These are phyloP conservation scores for Calliphora vicina DNA, from an alignment of 1,140 invertebrate genomes.

Conservation along the genomic window DNA sequence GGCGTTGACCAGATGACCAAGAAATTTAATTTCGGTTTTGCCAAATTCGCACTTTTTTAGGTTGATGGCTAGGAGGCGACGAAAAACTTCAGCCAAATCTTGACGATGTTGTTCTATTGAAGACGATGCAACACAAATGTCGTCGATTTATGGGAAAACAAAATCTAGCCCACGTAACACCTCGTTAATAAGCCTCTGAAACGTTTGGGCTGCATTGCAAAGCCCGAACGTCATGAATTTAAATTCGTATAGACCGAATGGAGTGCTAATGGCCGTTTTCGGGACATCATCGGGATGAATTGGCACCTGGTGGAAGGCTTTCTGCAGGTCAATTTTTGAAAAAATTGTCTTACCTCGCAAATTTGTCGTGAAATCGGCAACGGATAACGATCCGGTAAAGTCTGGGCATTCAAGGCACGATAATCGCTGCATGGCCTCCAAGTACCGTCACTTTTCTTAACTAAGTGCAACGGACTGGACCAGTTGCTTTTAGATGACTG, in stretches of 20 bases:
- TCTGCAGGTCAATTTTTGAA: conserved; percentile 64
- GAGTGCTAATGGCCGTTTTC: conserved; percentile 60
- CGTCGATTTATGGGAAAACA: conserved; percentile 62
- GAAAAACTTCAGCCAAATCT: conserved; percentile 46
- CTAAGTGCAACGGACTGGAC: conserved; percentile 61
- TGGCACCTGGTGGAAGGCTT: too few species aligned
- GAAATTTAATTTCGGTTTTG: conserved; percentile 35
- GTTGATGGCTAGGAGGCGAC: conserved; percentile 49
- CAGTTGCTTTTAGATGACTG: conserved; percentile 49
- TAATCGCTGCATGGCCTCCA: conserved; percentile 58
- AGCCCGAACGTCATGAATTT: conserved; percentile 59
- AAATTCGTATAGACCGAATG: conserved; percentile 58
- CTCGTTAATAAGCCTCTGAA: conserved; percentile 65
- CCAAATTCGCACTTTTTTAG: conserved; percentile 49
- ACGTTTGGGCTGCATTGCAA: conserved; percentile 58
- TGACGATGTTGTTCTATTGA: conserved; percentile 48
- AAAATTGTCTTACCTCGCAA: conserved; percentile 62
- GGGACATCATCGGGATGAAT: conserved; percentile 50
- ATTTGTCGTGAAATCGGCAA: conserved; percentile 56
- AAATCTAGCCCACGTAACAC: conserved; percentile 59
- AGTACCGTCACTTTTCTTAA: conserved; percentile 59
- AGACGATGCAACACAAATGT: conserved; percentile 64
- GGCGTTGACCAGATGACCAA: background rate
- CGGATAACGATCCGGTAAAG: conserved; percentile 50
- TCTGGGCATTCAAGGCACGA: background rate